Base-by-base conservation (phyloP, 30 jellyfish, hydroid and myxozoan genomes). In the Aurelia sp. region DNA sequence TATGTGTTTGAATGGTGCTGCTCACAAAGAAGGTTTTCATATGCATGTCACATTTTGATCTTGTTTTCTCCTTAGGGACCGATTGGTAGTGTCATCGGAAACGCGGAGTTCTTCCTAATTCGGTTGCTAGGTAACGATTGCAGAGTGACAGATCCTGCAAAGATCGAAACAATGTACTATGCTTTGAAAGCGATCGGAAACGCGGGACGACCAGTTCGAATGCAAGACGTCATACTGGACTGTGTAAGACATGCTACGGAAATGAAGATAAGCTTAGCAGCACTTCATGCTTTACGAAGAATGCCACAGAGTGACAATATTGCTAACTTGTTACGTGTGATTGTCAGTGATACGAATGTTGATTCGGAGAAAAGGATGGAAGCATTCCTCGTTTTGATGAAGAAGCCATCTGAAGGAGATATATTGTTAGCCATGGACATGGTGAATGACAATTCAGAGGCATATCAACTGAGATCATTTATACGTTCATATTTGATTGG, bases 101-200 rank as follows among this genome's bases (percentile, higher is more conserved):
- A 84, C 76, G 92, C 96, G 18, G 99, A 94, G 62, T 71, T 44
- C 62, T 89, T 74, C 59, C 58, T 94, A 62, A 89, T 89, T 59
- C 95, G 95, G 0, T 64, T 89, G 64, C 89, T 94, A 62, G 99
- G 99, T 8, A 94, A 89, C 67, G 91, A 89, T 30, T 94, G 99
- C 83, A 92, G 88, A 64, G 70, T 65, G 17, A 19, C 53, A 48
- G 69, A 74, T 23, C 68, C 62, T 13, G 93, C 41, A 15, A 68
- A 78, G 37, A 74, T 64, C 53, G 76, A 89, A 19, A 64, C 77
- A 40, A 94, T 94, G 59, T 86, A 61, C 81, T 84, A 87, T 66
- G 91, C 97, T 9, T 75, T 94, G 73, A 94, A 89, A 85, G 97
- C 98, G n/a, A 94, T 94, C 64, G 99, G 99, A 7, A 94, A 94